Percentiles rank a stretch among this genome's conserved stretches.
phyloP scores from a whole-genome alignment of 2,113 vertebrate genomes.

The Ivindomyrus marchei region DNA sequence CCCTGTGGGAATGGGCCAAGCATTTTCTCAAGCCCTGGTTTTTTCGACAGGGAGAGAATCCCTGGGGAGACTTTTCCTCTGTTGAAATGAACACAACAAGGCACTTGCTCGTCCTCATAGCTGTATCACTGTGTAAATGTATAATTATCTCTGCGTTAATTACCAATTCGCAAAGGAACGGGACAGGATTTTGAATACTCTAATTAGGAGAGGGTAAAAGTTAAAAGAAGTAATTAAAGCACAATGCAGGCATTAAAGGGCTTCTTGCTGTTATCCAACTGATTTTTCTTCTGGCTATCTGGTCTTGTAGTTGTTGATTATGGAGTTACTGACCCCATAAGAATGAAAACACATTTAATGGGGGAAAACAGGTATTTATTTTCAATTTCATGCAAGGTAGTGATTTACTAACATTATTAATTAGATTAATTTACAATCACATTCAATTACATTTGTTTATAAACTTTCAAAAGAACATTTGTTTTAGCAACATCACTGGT shows the following conservation, averaged over 20 bases:
- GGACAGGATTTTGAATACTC: conserved; percentile 28
- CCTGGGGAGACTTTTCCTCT: background rate
- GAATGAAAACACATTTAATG: background rate
- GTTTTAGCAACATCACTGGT: background rate
- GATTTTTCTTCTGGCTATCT: background rate
- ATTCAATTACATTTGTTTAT: conserved; percentile 8
- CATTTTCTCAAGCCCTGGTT: background rate
- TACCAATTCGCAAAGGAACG: conserved; percentile 27
- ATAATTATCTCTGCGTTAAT: conserved; percentile 41
- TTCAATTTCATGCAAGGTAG: conserved; percentile 1
- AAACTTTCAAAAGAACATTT: background rate
- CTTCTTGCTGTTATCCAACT: conserved; percentile 10
- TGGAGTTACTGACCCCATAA: conserved; percentile 23
- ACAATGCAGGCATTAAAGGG: background rate
- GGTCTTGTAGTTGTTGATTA: background rate
- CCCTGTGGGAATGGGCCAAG: background rate
- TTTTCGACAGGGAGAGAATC: background rate
- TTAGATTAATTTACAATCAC: background rate
- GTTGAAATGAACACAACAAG: conserved; percentile 12
- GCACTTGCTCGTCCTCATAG: background rate
- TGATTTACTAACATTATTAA: background rate
- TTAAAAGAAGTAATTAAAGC: conserved; percentile 16
- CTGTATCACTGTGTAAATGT: conserved; percentile 17
- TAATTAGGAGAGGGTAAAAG: conserved; percentile 26
- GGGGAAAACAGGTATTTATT: conserved; percentile 5